Percentiles rank a stretch among this genome's conserved stretches.
These are phyloP conservation scores for Mirounga angustirostris DNA, from an alignment of 2,113 vertebrate genomes.

Conservation along the genomic window DNA sequence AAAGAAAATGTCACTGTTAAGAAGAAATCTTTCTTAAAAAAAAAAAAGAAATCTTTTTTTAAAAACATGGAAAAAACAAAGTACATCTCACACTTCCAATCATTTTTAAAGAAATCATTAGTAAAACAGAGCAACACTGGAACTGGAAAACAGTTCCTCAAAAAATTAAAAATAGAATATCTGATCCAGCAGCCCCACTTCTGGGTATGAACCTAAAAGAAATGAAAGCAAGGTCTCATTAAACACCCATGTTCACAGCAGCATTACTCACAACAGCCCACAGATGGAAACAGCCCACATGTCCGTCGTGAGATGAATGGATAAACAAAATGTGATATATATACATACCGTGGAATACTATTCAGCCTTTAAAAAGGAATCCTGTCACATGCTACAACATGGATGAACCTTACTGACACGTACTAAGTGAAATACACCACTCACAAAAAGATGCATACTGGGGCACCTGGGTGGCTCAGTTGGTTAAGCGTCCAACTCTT, in stretches of 20 bases:
- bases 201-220: background rate
- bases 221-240: background rate
- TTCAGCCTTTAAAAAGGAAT: background rate
- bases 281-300: background rate
- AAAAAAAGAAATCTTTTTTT: conserved; percentile 20
- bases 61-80: conserved; percentile 43
- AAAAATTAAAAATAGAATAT: background rate
- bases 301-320: background rate
- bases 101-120: conserved; percentile 16
- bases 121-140: background rate
- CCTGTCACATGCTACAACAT: background rate
- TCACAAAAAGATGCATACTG: background rate
- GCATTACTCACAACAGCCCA: background rate
- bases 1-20: background rate
- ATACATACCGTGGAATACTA: background rate
- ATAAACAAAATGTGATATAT: background rate
- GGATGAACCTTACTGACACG: background rate
- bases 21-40: conserved; percentile 25
- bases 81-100: background rate
- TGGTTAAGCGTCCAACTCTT: background rate
- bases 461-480: background rate
- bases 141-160: background rate
- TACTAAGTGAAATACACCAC: background rate
- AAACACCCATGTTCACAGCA: background rate
- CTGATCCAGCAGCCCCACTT: background rate